Percentiles rank a stretch among this genome's conserved stretches.
Evolutionary conservation across 2,888 invertebrate species (phyloP).

Genomic region (Drosophila merina): DNA sequence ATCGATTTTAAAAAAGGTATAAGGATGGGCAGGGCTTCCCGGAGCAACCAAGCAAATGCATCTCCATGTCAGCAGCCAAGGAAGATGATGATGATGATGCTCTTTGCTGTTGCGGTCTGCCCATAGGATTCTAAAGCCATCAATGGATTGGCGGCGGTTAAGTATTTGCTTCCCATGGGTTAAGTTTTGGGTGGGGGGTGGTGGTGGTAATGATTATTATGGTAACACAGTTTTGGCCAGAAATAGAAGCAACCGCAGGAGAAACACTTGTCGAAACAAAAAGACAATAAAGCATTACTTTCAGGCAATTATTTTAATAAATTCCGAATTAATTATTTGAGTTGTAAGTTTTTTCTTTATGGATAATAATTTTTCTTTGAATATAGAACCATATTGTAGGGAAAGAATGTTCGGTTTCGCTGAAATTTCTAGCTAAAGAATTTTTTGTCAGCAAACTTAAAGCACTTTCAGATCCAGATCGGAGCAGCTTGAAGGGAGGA

Average conservation of each 20-base stretch:
- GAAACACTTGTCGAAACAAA: constrained; percentile 31
- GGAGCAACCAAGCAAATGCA: constrained; percentile 26
- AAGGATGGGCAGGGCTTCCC: constrained; percentile 32
- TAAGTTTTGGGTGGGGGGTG: background rate
- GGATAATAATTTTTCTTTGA: no score
- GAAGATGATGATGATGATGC: constrained; percentile 22
- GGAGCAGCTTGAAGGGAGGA: no score
- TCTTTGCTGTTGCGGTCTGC: constrained; percentile 47
- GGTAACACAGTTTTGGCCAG: constrained; percentile 38
- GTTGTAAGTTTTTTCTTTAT: background rate
- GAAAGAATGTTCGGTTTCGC: background rate
- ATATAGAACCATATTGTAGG: no score
- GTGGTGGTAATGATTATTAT: constrained; percentile 11
- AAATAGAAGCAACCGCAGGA: constrained; percentile 28
- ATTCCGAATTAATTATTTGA: background rate
- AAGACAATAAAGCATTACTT: constrained; percentile 7
- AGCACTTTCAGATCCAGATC: background rate
- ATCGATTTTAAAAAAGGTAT: constrained; percentile 12
- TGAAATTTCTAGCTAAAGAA: background rate
- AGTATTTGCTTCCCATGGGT: constrained; percentile 40
- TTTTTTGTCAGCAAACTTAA: background rate
- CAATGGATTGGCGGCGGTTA: constrained; percentile 15
- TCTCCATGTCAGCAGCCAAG: constrained; percentile 38
- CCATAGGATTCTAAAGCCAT: constrained; percentile 21
- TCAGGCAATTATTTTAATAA: background rate